A percentile compares a stretch with the other conserved stretches of the same genome.
Conservation (phyloP, 2,113 vertebrate species). For the Barnardius zonarius region DNA sequence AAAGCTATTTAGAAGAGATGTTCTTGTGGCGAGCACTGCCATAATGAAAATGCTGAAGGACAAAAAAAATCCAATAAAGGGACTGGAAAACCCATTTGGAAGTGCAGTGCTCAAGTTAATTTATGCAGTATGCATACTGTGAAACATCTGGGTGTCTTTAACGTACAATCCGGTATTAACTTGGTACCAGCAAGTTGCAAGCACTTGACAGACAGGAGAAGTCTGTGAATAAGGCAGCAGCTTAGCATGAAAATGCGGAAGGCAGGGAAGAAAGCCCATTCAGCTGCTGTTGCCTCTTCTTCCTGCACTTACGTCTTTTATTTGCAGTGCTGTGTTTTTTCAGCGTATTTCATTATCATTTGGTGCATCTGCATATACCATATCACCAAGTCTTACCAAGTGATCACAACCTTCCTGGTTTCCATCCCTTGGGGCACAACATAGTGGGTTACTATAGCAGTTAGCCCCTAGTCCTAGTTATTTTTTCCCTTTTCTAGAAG, state of each 20-base stretch:
- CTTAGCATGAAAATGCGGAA: not conserved
- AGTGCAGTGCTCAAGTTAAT: not conserved
- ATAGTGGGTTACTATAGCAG: not conserved
- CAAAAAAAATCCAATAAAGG: constrained; percentile 45
- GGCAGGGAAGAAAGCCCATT: not conserved
- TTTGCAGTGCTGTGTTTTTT: not conserved
- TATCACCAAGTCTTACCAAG: not conserved
- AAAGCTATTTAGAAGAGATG: constrained; percentile 44
- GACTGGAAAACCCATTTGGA: not conserved
- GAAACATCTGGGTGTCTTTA: constrained; percentile 12
- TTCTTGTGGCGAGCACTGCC: not conserved
- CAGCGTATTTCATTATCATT: not conserved
- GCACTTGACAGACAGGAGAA: not conserved
- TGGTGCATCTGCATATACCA: not conserved
- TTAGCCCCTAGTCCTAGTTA: not conserved
- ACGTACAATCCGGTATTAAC: not conserved
- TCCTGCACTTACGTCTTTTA: not conserved
- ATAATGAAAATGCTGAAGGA: constrained; percentile 55
- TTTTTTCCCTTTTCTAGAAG: not conserved
- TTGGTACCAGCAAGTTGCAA: not conserved
- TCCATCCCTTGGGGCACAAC: not conserved
- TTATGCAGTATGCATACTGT: not conserved
- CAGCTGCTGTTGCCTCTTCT: not conserved
- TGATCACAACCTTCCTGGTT: not conserved
- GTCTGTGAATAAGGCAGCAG: not conserved